Evolutionary conservation across 2,113 vertebrate species (phyloP).

Genomic region (Actenoides lindsayi): DNA sequence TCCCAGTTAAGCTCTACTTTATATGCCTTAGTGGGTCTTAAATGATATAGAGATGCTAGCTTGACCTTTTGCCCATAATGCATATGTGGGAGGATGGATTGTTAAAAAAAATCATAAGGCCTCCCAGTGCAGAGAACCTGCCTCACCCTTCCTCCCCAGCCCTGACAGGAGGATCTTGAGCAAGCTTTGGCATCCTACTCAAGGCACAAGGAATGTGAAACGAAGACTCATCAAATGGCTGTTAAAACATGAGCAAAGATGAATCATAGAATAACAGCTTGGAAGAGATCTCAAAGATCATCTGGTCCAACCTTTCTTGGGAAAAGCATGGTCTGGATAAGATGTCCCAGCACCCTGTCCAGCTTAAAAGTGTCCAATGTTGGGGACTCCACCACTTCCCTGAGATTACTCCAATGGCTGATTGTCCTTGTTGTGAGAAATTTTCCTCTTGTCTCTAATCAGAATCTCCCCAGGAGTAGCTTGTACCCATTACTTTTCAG

Average conservation of each 20-base stretch:
- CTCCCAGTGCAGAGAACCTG: background rate
- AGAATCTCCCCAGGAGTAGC: background rate
- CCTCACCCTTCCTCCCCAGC: background rate
- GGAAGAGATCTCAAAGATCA: background rate
- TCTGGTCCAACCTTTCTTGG: background rate
- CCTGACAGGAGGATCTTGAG: background rate
- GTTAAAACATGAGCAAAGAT: background rate
- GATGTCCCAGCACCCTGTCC: background rate
- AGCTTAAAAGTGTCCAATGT: background rate
- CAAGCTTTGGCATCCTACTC: background rate
- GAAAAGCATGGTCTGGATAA: background rate
- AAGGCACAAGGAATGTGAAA: background rate
- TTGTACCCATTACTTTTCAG: background rate
- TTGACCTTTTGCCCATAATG: background rate
- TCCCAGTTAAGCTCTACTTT: background rate
- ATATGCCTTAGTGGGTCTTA: background rate
- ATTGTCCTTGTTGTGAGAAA: background rate
- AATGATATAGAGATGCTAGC: background rate
- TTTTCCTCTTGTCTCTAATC: background rate
- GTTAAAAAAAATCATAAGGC: background rate
- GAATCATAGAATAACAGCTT: background rate
- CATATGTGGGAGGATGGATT: background rate
- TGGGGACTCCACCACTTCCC: background rate
- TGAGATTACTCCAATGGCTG: background rate
- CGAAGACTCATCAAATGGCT: background rate